Base-by-base conservation (phyloP, 2,888 invertebrate genomes). In the Ashinkailepas kermadecensis region DNA sequence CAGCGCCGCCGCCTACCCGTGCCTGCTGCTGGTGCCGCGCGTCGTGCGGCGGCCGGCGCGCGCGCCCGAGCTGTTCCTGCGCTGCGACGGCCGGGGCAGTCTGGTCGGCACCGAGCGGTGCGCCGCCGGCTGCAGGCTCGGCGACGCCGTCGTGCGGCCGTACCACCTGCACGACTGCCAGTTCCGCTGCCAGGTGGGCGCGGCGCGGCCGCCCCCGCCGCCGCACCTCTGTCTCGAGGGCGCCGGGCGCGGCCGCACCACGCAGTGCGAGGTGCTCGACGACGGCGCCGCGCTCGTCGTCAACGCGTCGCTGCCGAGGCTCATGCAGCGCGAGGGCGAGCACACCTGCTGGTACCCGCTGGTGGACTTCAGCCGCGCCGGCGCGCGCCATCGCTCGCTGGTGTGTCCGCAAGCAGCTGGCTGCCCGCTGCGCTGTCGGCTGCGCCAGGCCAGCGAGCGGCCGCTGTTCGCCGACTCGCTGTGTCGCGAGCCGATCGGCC, bases 401-500 rank as follows among this genome's bases (percentile, higher is more conserved):
- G 56, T 21, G 21, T 74, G 74, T 23, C 56, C 56, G 21, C 74
- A 21, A 4, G 21, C 10, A 21, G 8, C 74, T 8, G 74, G 74
- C 74, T 74, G 74, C 10, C 54, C 4, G 21, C 54, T 74, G 21
- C 74, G 54, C 74, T 74, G 74, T 21, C 21, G 13, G 18, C 39
- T 74, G 21, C 54, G 54, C 12, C 74, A 74, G 56, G 39, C 54
- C 15, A 54, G 39, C 54, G 70, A 4, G 7, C 25, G 15, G 56
- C 74, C 74, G 74, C 74, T 74, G 21, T 54, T 74, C 74, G 56
- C 8, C 21, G 39, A 39, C 39, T 15, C 7, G 15, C 70, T 54
- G 15, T 70, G 70, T 18, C 70, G 70, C 70, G 15, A 7, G 15
- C 15, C 25, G 15, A 12, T 18, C 39, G 85, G 85, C 3, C 82